A percentile compares a stretch with the other conserved stretches of the same genome.
Evolutionary conservation across 2,113 vertebrate genomes (phyloP).

Genomic region (Parus major): DNA sequence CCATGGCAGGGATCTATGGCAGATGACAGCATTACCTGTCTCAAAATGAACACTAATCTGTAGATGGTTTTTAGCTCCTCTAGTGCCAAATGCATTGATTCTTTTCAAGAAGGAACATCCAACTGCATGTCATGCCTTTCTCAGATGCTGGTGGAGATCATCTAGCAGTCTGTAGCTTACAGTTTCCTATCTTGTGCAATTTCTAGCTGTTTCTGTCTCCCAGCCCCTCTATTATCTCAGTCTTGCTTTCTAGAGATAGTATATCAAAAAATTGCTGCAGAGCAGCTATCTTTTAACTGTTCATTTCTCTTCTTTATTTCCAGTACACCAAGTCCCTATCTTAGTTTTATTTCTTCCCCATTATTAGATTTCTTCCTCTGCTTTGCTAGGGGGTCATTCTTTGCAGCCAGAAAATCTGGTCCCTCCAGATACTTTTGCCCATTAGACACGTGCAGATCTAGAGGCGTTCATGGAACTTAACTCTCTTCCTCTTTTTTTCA

Average conservation of each 20-base stretch:
- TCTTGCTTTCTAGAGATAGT: slow-evolving; percentile 43
- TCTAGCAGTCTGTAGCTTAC: neutral
- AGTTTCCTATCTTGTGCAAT: neutral
- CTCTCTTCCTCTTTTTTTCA: neutral
- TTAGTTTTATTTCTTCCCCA: slow-evolving; percentile 14
- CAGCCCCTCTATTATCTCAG: slow-evolving; percentile 25
- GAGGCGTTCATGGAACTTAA: neutral
- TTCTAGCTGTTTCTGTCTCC: slow-evolving; percentile 27
- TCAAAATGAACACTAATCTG: neutral
- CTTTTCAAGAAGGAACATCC: neutral
- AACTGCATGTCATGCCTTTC: neutral
- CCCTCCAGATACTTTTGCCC: neutral
- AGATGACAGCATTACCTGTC: neutral
- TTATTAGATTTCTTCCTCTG: slow-evolving; percentile 21
- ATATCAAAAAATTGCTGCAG: slow-evolving; percentile 56
- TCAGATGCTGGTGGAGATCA: slow-evolving; percentile 15
- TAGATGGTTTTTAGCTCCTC: neutral
- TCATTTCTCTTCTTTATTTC: slow-evolving; percentile 41
- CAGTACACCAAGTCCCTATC: neutral
- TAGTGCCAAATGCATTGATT: neutral
- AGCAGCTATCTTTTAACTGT: slow-evolving; percentile 33
- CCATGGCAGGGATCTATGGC: neutral
- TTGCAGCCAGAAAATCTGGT: neutral
- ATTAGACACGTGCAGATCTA: neutral
- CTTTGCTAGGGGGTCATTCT: neutral